These are phyloP conservation scores for Alloplasta piceator DNA, from an alignment of 2,888 invertebrate genomes.

Conservation along the genomic window DNA sequence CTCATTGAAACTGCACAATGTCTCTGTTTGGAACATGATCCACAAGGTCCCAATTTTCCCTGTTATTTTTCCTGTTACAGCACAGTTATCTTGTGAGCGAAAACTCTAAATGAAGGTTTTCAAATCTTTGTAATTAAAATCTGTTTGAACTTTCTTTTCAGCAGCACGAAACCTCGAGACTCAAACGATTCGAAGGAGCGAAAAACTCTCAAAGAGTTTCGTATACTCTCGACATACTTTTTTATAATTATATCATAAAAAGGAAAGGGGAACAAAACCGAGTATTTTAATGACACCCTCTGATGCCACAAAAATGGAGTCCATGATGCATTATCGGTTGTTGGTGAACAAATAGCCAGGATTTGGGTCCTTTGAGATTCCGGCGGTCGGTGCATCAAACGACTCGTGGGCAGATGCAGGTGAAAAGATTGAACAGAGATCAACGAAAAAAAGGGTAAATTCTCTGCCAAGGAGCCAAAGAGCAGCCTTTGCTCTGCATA, in stretches of 20 bases:
- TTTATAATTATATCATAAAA: not conserved
- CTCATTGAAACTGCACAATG: too few relatives aligned
- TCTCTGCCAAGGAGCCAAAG: conserved; percentile 37
- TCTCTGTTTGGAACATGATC: too few relatives aligned
- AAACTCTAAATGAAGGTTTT: too few relatives aligned
- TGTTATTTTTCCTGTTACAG: too few relatives aligned
- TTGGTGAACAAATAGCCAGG: not conserved
- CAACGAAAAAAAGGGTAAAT: not conserved
- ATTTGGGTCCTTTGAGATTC: too few relatives aligned
- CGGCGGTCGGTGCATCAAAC: not conserved
- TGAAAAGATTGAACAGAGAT: not conserved
- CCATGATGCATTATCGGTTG: not conserved
- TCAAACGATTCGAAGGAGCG: too few relatives aligned
- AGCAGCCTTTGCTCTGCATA: conserved; percentile 22
- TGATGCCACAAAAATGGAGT: conserved; percentile 1
- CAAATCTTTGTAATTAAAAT: too few relatives aligned
- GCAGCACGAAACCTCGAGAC: too few relatives aligned
- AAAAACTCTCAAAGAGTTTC: too few relatives aligned
- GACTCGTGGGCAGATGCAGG: conserved; percentile 8
- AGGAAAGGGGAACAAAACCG: not conserved
- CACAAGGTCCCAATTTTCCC: too few relatives aligned
- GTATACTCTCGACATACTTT: not conserved
- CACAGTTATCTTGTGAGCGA: too few relatives aligned
- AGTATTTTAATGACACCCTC: not conserved
- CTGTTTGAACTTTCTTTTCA: too few relatives aligned